Evolutionary conservation across 2,888 invertebrate genomes (phyloP).

Genomic region (Ceriagrion tenellum): DNA sequence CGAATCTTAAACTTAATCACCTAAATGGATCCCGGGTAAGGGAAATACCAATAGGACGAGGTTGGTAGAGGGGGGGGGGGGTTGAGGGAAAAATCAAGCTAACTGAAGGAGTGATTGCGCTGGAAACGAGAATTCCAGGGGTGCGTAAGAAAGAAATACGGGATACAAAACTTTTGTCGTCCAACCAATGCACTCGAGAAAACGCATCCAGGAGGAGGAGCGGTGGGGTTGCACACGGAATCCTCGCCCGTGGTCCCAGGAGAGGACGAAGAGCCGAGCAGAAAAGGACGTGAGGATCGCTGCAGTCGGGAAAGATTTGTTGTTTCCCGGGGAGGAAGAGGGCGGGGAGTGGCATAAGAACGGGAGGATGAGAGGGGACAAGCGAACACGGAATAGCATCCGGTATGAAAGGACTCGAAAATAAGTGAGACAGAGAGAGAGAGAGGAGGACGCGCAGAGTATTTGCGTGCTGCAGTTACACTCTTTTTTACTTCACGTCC

Average conservation of each 20-base stretch:
- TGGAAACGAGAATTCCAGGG: background rate
- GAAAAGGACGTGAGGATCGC: background rate
- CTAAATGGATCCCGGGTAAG: background rate
- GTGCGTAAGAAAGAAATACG: background rate
- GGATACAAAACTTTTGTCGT: background rate
- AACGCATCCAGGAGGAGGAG: background rate
- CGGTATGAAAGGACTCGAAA: slow-evolving; percentile 4
- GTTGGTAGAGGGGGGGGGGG: background rate
- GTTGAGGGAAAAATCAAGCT: background rate
- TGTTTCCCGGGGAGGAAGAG: background rate
- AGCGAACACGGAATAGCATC: slow-evolving; percentile 11
- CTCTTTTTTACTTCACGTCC: background rate
- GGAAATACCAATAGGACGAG: background rate
- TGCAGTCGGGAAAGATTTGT: slow-evolving; percentile 22
- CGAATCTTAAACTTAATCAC: slow-evolving; percentile 7
- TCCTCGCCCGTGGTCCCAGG: background rate
- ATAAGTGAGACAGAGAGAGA: background rate
- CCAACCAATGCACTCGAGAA: background rate
- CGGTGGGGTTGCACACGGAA: background rate
- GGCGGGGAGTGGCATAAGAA: background rate
- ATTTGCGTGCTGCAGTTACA: slow-evolving; percentile 45
- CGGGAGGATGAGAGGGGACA: background rate
- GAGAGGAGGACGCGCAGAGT: slow-evolving; percentile 17
- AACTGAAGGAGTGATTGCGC: background rate
- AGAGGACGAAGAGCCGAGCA: background rate